Base-by-base conservation (phyloP, 2,797 vertebrate genomes). In the Streptopelia turtur region DNA sequence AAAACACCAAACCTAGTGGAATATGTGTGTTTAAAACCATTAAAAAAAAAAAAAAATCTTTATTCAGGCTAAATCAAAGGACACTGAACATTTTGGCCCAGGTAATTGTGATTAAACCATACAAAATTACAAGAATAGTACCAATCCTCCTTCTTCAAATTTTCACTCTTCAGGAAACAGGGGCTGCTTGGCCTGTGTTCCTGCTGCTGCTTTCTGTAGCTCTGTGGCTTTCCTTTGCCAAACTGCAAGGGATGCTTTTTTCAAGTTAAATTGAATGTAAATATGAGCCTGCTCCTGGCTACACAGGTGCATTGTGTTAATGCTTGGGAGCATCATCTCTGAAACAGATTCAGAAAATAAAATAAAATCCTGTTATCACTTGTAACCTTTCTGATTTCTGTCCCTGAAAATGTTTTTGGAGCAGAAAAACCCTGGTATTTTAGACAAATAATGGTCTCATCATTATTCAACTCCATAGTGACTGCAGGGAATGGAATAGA, bases 101-200 rank as follows among this genome's bases (percentile, higher is more conserved):
- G 22, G 76, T 66, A 96, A 96, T 13, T 83, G 92, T 76, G 49
- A 91, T 95, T 91, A 97, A 97, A 96, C 21, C 5, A 22, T 39
- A 66, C 22, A 35, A 77, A 77, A 83, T 57, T 2, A 63, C 6
- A 63, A 61, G 6, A 43, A 31, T 14, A 57, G 8, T 49, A 49
- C 22, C 23, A 23, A 24, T 24, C 47, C 47, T 49, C 47, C 24
- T 23, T 49, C 47, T 49, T 49, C 47, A 24, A 49, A 49, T 49
- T 49, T 24, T 49, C 23, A 25, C 22, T 49, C 47, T 49, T 49
- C 47, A 49, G 47, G 47, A 49, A 49, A 49, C 47, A 49, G 23
- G 23, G 47, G 47, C 47, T 49, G 47, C 47, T 49, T 49, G 47
- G 47, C 47, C 47, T 24, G 47, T 49, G 23, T 49, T 49, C 22